Evolutionary conservation across 35 echinoderm and acorn worm genomes (phyloP).

Genomic region (Hemicentrotus pulcherrimus): DNA sequence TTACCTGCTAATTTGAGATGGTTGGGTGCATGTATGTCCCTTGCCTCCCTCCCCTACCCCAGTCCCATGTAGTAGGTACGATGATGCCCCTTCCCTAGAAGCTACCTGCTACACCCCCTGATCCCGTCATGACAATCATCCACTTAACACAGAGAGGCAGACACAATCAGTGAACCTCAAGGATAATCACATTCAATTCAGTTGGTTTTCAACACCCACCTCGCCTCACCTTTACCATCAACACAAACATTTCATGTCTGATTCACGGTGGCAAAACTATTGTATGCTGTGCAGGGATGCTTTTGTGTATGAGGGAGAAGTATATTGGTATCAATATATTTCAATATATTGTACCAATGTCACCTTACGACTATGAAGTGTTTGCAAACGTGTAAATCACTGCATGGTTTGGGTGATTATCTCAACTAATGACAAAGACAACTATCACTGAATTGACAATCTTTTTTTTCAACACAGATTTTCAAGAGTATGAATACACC

Average conservation of each 20-base stretch:
- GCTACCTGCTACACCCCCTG: background rate
- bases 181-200: constrained; percentile 13
- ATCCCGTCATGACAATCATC: background rate
- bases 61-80: background rate
- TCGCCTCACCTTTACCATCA: background rate
- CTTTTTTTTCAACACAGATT: background rate
- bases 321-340: background rate
- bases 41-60: background rate
- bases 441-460: background rate
- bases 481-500: too few relatives aligned
- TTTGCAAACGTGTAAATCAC: too few relatives aligned
- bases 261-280: background rate
- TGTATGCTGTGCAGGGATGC: background rate
- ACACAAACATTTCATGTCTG: background rate
- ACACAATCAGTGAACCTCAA: background rate
- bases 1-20: too few relatives aligned
- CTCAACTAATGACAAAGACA: too few relatives aligned
- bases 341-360: background rate
- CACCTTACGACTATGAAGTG: background rate
- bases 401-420: background rate
- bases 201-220: background rate
- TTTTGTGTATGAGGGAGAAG: background rate
- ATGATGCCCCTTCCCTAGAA: background rate
- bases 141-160: background rate
- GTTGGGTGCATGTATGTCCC: too few relatives aligned